phyloP scores from a whole-genome alignment of 2,113 vertebrate genomes.

The Ploceus nigricollis region DNA sequence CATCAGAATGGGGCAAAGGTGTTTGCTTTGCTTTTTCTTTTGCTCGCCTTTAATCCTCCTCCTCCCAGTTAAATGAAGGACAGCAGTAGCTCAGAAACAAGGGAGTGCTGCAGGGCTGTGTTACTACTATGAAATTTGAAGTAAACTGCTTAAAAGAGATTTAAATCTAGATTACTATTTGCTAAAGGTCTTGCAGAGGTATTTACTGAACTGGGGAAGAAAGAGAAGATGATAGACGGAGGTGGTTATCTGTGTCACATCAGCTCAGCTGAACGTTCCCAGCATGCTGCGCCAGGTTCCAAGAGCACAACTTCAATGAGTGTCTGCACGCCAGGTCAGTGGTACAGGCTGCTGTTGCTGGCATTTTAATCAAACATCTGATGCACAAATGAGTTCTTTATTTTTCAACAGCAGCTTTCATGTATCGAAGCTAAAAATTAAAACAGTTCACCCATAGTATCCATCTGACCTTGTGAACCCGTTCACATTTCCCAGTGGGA shows the following conservation, averaged over 20 bases:
- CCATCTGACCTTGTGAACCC: neutral
- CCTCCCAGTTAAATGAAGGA: neutral
- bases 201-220: neutral
- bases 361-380: slow-evolving; percentile 23
- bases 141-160: slow-evolving; percentile 2
- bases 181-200: neutral
- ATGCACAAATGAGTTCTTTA: slow-evolving; percentile 36
- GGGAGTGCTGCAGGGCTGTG: neutral
- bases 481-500: neutral
- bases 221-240: neutral
- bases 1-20: neutral
- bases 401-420: slow-evolving; percentile 29
- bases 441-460: slow-evolving; percentile 25
- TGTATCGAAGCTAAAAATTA: slow-evolving; percentile 13
- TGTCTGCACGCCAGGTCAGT: neutral
- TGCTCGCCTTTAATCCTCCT: neutral
- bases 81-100: neutral
- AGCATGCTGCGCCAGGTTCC: neutral
- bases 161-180: neutral
- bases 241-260: neutral
- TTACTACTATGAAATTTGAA: neutral
- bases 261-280: neutral
- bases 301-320: neutral
- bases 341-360: neutral
- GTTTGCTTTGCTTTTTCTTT: neutral